Evolutionary conservation across 2,113 vertebrate species (phyloP).

Genomic region (Stictonetta naevosa): DNA sequence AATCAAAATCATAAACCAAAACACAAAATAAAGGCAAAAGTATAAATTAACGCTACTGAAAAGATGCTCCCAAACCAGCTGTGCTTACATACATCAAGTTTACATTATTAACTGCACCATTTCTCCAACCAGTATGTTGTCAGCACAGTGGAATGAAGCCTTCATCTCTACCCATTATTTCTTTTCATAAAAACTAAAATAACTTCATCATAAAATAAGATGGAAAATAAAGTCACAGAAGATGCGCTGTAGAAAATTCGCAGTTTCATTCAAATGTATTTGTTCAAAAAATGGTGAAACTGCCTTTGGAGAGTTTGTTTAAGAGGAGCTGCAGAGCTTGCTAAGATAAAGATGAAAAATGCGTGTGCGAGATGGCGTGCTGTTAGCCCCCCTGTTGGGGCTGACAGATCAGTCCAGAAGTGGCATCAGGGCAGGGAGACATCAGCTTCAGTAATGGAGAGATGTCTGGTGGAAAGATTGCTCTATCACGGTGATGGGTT

Average conservation of each 20-base stretch:
- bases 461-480: constrained; percentile 85
- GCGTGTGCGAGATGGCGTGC: background rate
- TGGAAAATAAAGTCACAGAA: background rate
- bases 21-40: constrained; percentile 49
- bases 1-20: constrained; percentile 63
- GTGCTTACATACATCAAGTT: constrained; percentile 46
- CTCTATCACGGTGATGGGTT: constrained; percentile 78
- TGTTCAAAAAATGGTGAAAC: background rate
- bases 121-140: constrained; percentile 42
- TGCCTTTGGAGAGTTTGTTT: constrained; percentile 32
- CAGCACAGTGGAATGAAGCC: constrained; percentile 36
- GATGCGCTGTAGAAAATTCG: background rate
- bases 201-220: constrained; percentile 6
- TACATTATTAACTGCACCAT: constrained; percentile 31
- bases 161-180: constrained; percentile 59
- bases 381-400: constrained; percentile 43
- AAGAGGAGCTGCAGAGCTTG: constrained; percentile 21
- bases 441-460: constrained; percentile 81
- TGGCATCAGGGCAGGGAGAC: constrained; percentile 71
- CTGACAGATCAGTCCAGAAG: constrained; percentile 74
- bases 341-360: constrained; percentile 70
- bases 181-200: constrained; percentile 53
- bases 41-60: constrained; percentile 60
- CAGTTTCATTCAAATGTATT: background rate
- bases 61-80: constrained; percentile 46